phyloP scores from a whole-genome alignment of 2,797 vertebrate genomes.

The Oreochromis mossambicus region DNA sequence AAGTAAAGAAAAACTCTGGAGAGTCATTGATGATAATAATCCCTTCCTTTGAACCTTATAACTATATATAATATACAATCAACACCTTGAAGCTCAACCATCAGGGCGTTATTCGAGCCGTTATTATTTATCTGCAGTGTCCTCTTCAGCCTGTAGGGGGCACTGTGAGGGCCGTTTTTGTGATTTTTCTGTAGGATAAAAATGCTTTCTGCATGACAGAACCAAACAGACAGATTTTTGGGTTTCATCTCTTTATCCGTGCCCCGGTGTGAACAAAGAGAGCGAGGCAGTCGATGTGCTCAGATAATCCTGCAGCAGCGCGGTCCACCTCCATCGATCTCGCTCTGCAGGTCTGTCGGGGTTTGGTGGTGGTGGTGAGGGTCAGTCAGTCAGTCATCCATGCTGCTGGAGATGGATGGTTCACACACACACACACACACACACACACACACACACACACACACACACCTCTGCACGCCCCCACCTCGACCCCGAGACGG shows the following conservation, averaged over 20 bases:
- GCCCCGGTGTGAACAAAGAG: conserved; percentile 7
- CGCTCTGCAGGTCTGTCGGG: not conserved
- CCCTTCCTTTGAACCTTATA: not conserved
- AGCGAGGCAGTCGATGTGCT: conserved; percentile 2
- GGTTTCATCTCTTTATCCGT: conserved; percentile 2
- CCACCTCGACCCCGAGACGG: conserved; percentile 45
- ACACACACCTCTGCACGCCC: not conserved
- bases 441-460: not conserved
- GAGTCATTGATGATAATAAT: not conserved
- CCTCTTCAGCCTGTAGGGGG: not conserved
- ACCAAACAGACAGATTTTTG: not conserved
- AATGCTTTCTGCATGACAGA: not conserved
- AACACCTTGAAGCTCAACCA: not conserved
- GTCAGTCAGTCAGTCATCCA: conserved; percentile 17
- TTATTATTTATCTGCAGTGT: not conserved
- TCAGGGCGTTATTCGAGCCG: not conserved
- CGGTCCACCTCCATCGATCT: conserved; percentile 35
- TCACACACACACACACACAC: not conserved
- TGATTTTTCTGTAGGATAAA: not conserved
- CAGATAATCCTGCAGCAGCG: conserved; percentile 25
- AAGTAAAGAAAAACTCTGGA: not conserved
- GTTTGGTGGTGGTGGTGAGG: not conserved
- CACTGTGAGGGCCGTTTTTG: not conserved
- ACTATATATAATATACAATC: not conserved
- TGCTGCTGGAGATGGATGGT: conserved; percentile 29